phyloP scores from a whole-genome alignment of 2,888 invertebrate species.

The Catocala sponsa region DNA sequence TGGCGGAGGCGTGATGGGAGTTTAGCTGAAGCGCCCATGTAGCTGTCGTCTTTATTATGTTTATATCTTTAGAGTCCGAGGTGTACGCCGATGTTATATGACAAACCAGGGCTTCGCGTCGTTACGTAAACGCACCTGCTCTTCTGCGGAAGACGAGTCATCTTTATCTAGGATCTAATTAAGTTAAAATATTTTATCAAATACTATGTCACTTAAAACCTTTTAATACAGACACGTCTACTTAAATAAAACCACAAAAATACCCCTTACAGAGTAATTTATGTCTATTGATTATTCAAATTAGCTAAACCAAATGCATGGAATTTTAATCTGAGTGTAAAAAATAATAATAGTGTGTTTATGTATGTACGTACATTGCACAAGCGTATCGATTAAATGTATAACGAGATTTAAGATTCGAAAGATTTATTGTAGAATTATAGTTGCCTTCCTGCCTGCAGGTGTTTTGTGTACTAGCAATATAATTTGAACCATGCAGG shows the following conservation, averaged over 20 bases:
- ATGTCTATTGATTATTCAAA: constrained; percentile 58
- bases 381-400: constrained; percentile 38
- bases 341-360: constrained; percentile 44
- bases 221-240: constrained; percentile 26
- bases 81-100: constrained; percentile 40
- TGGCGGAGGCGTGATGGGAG: constrained; percentile 76
- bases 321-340: constrained; percentile 61
- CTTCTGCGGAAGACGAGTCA: constrained; percentile 24
- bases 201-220: constrained; percentile 27
- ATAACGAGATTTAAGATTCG: constrained; percentile 45
- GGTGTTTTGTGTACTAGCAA: constrained; percentile 31
- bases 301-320: constrained; percentile 53
- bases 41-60: constrained; percentile 69
- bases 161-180: constrained; percentile 39
- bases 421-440: constrained; percentile 48
- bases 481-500: constrained; percentile 32
- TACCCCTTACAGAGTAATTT: constrained; percentile 52
- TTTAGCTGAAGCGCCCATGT: constrained; percentile 68
- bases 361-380: constrained; percentile 35
- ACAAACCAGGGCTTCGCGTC: neutral
- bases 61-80: constrained; percentile 59
- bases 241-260: constrained; percentile 41
- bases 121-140: constrained; percentile 29
- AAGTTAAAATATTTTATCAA: constrained; percentile 28
- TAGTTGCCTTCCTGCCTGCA: constrained; percentile 43